Evolutionary conservation across 2,888 invertebrate genomes (phyloP), one percentile per base, ranked within the genome.

Genomic region (Galerucella nymphaeae): DNA sequence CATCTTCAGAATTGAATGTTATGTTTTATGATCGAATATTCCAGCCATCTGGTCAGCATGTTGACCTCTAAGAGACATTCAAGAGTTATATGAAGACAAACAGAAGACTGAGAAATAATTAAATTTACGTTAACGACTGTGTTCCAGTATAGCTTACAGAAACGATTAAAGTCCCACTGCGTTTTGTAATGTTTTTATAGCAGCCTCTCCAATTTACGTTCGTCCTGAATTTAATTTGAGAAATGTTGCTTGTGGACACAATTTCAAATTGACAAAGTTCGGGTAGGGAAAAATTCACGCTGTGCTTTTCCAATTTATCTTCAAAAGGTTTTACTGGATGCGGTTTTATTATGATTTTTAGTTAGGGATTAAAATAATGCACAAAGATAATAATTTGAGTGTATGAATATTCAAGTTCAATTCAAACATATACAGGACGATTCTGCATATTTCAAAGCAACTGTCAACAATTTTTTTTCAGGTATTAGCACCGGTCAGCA

Each of bases 161-260:
- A 63, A 70, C 63, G 63, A 70, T n/a, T 63, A 62, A 18, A 53
- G 20, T 53, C 41, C 42, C 16, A 30, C 45, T 70, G 18, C 13
- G 70, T 70, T n/a, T 64, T 63, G 55, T 70, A 57, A 70, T 70
- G 70, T 57, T 70, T 70, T 70, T 70, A 63, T 55, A 57, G 70
- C 57, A 16, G 16, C 45, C 53, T 14, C 18, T 20, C 20, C 55
- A 69, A 69, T 55, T 64, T 14, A 30, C 14, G 57, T 70, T 57
- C 42, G 11, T 30, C 57, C 30, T n/a, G 55, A 64, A 70, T 70
- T 70, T n/a, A 70, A 64, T 64, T 70, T 64, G 20, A 38, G 53
- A 45, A 48, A 20, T 62, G 20, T 53, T 9, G 18, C 18, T 42
- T 38, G 18, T 62, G 14, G 61, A 16, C 42, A 53, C 16, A 53